A percentile compares a stretch with the other conserved stretches of the same genome.
Evolutionary conservation across 2,113 vertebrate species (phyloP).

Genomic region (Cettia cetti): DNA sequence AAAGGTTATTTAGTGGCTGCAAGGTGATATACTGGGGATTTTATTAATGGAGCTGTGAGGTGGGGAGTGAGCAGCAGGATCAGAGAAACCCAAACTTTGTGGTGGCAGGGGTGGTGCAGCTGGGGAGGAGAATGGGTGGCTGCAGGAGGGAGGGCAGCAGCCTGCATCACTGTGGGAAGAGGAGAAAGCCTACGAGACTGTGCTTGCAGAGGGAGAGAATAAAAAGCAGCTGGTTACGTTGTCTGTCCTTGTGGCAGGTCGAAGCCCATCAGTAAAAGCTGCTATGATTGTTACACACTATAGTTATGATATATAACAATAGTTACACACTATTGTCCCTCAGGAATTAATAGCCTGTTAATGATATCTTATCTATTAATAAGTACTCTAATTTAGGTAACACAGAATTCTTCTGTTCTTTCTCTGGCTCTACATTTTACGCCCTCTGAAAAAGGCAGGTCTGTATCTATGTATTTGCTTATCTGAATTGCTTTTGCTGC

Average conservation of each 20-base stretch:
- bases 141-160: not conserved
- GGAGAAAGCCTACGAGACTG: not conserved
- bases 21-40: not conserved
- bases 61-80: not conserved
- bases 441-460: not conserved
- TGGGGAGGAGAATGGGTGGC: not conserved
- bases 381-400: not conserved
- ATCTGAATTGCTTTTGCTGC: conserved; percentile 3
- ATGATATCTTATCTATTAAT: not conserved
- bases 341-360: not conserved
- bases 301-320: not conserved
- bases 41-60: not conserved
- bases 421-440: not conserved
- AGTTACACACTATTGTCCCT: not conserved
- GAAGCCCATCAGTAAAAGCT: not conserved
- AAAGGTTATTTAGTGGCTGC: not conserved
- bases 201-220: not conserved
- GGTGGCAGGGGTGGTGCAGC: fast-evolving
- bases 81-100: fast-evolving
- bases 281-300: not conserved
- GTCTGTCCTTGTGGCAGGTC: not conserved
- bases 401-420: not conserved
- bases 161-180: fast-evolving
- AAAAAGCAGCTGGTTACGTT: not conserved
- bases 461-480: conserved; percentile 10